Conservation (phyloP, 2,797 vertebrate species). For the Potorous gilbertii region DNA sequence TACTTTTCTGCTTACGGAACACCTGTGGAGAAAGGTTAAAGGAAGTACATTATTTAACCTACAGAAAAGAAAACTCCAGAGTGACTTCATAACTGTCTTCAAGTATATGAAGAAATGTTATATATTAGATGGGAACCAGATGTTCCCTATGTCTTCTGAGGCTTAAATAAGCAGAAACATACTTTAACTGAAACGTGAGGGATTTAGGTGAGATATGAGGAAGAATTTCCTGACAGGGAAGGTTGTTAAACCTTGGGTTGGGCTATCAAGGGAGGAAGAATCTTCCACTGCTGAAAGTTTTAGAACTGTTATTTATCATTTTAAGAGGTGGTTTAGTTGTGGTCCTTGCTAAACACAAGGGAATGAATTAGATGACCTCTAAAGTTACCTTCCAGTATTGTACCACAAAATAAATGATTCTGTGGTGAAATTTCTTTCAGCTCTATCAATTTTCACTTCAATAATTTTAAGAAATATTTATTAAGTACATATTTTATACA, state of each 20-base stretch:
- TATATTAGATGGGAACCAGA: background rate
- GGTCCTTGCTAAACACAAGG: background rate
- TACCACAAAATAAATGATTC: background rate
- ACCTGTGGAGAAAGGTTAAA: background rate
- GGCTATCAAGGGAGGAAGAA: background rate
- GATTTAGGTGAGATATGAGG: background rate
- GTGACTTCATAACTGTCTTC: conserved; percentile 6
- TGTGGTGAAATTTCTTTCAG: background rate
- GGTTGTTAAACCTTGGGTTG: background rate
- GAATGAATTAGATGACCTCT: background rate
- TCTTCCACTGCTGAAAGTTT: background rate
- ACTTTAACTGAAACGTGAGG: background rate
- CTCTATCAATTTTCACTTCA: background rate
- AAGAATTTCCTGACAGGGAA: background rate
- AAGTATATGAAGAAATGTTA: background rate
- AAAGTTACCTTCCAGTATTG: background rate
- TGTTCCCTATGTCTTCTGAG: background rate
- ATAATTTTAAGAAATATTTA: background rate
- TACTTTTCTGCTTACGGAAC: background rate
- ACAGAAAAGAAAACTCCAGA: conserved; percentile 24
- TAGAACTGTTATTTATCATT: background rate
- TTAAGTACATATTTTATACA: background rate
- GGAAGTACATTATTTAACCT: background rate
- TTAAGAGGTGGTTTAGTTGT: background rate
- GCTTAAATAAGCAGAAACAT: conserved; percentile 16